Evolutionary conservation across 2,797 vertebrate species (phyloP), one percentile per base, ranked within the genome.

Genomic region (Phalloptychus januarius): DNA sequence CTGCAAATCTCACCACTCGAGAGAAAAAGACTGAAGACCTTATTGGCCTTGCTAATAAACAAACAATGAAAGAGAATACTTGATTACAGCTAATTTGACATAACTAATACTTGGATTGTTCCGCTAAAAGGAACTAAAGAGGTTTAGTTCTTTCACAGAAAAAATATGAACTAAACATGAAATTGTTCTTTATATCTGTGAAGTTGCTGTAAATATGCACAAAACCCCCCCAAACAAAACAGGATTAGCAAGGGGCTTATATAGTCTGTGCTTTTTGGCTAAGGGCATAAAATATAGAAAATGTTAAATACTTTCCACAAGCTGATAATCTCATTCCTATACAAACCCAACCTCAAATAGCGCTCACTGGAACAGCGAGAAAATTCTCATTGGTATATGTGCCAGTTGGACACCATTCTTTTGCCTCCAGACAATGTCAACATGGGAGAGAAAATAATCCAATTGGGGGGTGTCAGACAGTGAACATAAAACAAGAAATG

Each of bases 371-470:
- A 79, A 48, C 36, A 70, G 25, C 65, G 48, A 71, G 74, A 6
- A 44, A 38, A 78, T 78, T 83, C 52, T 54, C 36, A 74, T 83
- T 44, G 63, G 61, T 80, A 71, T 33, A 28, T 71, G 75, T 83
- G 82, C 78, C 74, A 84, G 73, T 75, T 90, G 79, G 83, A 86
- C 48, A 63, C 28, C 2, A 28, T 74, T 73, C 40, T 65, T 77
- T 76, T 76, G 74, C 75, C 81, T 86, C 67, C 63, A 81, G 79
- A 85, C 77, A 84, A 67, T 58, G 15, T 72, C 54, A 25, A 78
- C 71, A 85, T 76, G 63, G 80, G 48, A 79, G 80, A 76, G 74
- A 46, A 45, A 71, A 54, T 15, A 81, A 78, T 82, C 80, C 58
- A 63, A 79, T 20, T 58, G 20, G 28, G 8, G 45, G 75, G 73